Conservation (phyloP, 2,888 invertebrate species). For the Troilus luridus region DNA sequence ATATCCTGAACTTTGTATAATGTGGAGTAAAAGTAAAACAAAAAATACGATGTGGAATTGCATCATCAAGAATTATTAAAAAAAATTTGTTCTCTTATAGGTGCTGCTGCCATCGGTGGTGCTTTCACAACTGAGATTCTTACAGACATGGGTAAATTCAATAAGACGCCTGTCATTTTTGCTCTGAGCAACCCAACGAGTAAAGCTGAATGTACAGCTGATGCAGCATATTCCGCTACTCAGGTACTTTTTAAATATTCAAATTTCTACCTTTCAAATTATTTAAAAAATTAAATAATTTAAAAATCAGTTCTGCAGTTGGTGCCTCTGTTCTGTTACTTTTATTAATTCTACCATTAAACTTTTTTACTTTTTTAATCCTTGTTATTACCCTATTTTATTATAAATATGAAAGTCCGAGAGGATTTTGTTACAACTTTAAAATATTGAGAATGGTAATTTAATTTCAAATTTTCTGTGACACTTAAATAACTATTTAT, state of each 20-base stretch:
- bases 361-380: no score
- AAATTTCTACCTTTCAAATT: no score
- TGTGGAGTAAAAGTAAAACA: not conserved
- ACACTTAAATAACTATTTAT: no score
- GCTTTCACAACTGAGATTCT: conserved; percentile 94
- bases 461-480: no score
- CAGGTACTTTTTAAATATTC: conserved; percentile 72
- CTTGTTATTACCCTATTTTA: no score
- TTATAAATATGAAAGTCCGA: no score
- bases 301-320: no score
- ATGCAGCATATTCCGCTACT: conserved; percentile 90
- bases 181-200: conserved; percentile 98
- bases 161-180: conserved; percentile 93
- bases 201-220: conserved; percentile 99
- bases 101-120: conserved; percentile 93
- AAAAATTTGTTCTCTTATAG: conserved; percentile 69
- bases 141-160: conserved; percentile 85
- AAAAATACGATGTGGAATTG: not conserved
- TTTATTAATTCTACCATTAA: no score
- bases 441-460: no score
- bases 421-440: no score
- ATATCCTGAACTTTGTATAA: not conserved
- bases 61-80: conserved; percentile 31
- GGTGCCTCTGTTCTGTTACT: no score
- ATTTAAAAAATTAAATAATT: no score